Evolutionary conservation across 1,140 invertebrate species (phyloP), one percentile per base, ranked within the genome.

Genomic region (Plectrocnemia conspersa): DNA sequence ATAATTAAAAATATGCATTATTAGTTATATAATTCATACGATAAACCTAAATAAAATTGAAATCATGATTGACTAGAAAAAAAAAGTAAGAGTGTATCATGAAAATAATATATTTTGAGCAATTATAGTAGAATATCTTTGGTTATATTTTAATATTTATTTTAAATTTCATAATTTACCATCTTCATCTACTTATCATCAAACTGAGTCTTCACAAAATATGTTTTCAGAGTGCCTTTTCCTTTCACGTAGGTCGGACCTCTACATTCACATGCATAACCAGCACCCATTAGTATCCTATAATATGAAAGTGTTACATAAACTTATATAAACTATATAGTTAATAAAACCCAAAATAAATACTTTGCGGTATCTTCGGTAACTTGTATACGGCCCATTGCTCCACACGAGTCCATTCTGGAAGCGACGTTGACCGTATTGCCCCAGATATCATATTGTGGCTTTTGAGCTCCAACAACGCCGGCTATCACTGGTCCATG

Each of bases 381-480:
- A 2, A 88, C 89, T 76, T 88, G 91, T 65, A 88, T 82, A 23
- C 82, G 78, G 19, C 91, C 89, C 79, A 93, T 89, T 59, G 88
- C 77, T 0, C 94, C 94, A 54, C 92, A 95, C 59, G 91, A 94
- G 68, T 97, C 94, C 94, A 98, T 98, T 22, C 95, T 75, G 6
- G 91, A 96, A 1, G 88, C 87, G 4, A 98, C 93, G 70, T 98
- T 98, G 0, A 98, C 95, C 0, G 94, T 94, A 70, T 98, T 97
- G 2, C 95, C 93, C 95, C 95, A 98, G 63, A 90, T 97, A 64
- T 98, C 96, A 72, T 97, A 98, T 65, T 97, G 93, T 0, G 95
- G 96, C 67, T 98, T 98, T 66, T 95, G 91, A 0, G 93, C 93
- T 0, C 94, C 94, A 18, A 97, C 91, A 9, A 98, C 89, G 0